phyloP scores from a whole-genome alignment of 2,888 invertebrate species.

The Meloe dianella region DNA sequence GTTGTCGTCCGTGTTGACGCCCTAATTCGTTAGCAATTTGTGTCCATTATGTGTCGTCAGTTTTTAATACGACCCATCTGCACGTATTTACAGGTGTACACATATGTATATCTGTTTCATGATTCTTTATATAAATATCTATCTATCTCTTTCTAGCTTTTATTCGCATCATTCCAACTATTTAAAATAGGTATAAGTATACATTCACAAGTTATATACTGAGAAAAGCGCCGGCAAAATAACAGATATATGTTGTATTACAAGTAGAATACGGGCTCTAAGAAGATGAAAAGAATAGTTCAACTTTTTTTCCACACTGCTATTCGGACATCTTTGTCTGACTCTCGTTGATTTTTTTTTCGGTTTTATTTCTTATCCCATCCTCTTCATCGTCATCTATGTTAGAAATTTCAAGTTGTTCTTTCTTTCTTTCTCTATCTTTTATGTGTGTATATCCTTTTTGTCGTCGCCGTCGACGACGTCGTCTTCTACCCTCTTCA shows the following conservation, averaged over 20 bases:
- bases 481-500: neutral
- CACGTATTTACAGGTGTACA: constrained; percentile 17
- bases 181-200: constrained; percentile 12
- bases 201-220: constrained; percentile 30
- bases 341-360: neutral
- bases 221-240: constrained; percentile 54
- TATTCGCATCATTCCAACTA: constrained; percentile 18
- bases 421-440: neutral
- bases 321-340: constrained; percentile 21
- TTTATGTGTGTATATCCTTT: neutral
- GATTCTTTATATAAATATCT: neutral
- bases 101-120: neutral
- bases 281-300: constrained; percentile 30
- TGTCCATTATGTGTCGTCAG: constrained; percentile 30
- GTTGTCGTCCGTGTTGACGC: constrained; percentile 16
- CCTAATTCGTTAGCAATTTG: constrained; percentile 28
- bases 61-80: constrained; percentile 25
- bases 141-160: constrained; percentile 17
- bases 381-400: neutral
- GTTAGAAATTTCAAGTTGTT: neutral
- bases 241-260: constrained; percentile 59
- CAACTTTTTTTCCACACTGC: constrained; percentile 34
- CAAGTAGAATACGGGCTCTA: constrained; percentile 52
- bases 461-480: neutral
- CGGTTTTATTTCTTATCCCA: neutral